Conservation (phyloP, 2,888 invertebrate genomes). For the Caenorhabditis auriculariae region DNA sequence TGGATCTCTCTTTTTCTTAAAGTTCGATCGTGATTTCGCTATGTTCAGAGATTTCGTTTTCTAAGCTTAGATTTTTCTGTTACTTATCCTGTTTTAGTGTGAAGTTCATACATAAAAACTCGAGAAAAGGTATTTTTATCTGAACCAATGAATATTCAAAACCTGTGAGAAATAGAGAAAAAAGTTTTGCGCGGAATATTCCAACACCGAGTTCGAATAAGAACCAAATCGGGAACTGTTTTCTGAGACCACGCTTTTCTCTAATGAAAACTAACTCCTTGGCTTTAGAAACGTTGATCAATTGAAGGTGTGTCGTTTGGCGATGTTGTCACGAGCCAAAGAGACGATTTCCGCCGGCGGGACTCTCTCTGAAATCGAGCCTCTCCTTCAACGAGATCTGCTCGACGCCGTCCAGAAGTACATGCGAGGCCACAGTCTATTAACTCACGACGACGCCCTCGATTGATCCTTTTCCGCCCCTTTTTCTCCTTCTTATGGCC, state of each 20-base stretch:
- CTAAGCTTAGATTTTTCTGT: no score
- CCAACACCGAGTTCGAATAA: neutral
- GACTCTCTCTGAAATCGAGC: conserved; percentile 11
- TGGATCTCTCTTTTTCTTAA: neutral
- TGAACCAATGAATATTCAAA: neutral
- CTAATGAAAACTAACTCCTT: no score
- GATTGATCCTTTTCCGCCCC: conserved; percentile 16
- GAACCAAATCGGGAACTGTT: no score
- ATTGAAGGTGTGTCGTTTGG: conserved; percentile 45
- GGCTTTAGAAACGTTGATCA: no score
- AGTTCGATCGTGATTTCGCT: no score
- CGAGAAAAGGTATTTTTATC: no score
- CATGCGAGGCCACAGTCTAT: no score
- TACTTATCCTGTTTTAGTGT: no score
- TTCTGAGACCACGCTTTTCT: no score
- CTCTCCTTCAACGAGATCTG: conserved; percentile 25
- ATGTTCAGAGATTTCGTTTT: no score
- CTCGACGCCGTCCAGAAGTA: conserved; percentile 27
- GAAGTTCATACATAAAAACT: no score
- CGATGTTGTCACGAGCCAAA: conserved; percentile 40
- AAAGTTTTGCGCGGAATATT: neutral
- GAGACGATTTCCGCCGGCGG: conserved; percentile 34
- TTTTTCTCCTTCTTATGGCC: no score
- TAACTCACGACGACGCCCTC: conserved; percentile 25
- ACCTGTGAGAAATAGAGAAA: neutral